Base-by-base conservation (phyloP, 2,888 invertebrate genomes). In the Ectropis crepuscularia region DNA sequence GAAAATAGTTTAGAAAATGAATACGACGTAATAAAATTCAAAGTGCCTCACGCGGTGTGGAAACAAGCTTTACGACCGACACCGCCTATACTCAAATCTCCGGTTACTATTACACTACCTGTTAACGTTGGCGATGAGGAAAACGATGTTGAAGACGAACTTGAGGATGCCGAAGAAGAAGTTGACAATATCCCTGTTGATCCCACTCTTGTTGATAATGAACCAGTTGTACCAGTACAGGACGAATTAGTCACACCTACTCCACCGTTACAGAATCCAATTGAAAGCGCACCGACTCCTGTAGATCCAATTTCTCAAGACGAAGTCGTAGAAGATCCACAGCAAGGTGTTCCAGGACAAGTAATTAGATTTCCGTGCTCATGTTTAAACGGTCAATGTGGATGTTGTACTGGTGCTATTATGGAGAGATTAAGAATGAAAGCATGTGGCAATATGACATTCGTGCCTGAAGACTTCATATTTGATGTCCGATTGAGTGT, bases 401-500 rank as follows among this genome's bases (percentile, higher is more conserved):
- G 94, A 8, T 96, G 96, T 75, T 96, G 96, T 75, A 95, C 95
- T 2, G 95, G 95, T 11, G 89, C 95, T 59, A 85, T 96, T 53
- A 82, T 95, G 72, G 93, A 94, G 63, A 87, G 94, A 46, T 94
- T 96, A 74, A 94, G 94, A 68, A 96, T 96, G 90, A 96, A 95
- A 79, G 95, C 96, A 16, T 97, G 97, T 82, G 94, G 96, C 47
- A 96, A 97, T 78, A 92, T 97, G 36, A 94, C 95, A 9, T 97
- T 97, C 79, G 93, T 96, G 16, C 96, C 97, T 0, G 97, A 97
- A 74, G 97, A 97, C 71, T 97, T 97, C 81, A 95, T 96, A 38
- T 96, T 97, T 80, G 96, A 96, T 65, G 93, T 96, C 36, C 94
- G 94, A 72, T 89, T 97, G 82, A 93, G 93, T 57, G 94, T 97